These are phyloP conservation scores for Heliconius nattereri DNA, from an alignment of 1,140 invertebrate species.

Conservation along the genomic window DNA sequence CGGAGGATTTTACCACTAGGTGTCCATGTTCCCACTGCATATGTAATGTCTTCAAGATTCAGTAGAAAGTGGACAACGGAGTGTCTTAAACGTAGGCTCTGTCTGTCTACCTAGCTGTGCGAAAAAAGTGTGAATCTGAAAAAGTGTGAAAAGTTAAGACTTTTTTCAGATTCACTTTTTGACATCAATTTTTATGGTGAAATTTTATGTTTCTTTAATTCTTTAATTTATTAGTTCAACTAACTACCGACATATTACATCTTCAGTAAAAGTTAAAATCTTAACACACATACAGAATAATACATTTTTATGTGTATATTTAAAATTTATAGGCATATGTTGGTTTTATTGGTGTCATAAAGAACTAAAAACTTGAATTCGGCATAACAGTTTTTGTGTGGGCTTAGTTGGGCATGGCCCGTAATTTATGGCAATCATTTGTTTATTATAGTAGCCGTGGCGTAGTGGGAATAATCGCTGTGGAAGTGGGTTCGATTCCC, in stretches of 20 bases:
- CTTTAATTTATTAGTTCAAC: not conserved
- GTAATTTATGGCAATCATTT: conserved; percentile 4
- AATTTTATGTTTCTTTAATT: not conserved
- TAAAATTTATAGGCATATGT: conserved; percentile 1
- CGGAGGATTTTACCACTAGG: no score
- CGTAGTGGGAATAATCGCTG: no score
- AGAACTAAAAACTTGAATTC: not conserved
- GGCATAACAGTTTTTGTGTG: conserved; percentile 1
- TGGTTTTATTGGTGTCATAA: conserved; percentile 3
- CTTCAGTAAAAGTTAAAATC: not conserved
- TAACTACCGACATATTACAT: not conserved
- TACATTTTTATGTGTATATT: not conserved
- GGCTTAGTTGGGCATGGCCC: not conserved
- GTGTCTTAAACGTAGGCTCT: no score
- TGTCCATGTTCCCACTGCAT: no score
- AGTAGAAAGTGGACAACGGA: no score
- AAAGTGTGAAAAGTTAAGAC: no score
- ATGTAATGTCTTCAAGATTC: no score
- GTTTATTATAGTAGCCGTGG: not conserved
- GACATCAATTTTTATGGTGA: not conserved
- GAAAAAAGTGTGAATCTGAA: no score
- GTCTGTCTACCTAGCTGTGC: not conserved
- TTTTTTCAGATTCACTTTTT: no score
- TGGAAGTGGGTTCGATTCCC: not conserved
- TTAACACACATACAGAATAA: not conserved